These are phyloP conservation scores for Thera obeliscata DNA, from an alignment of 2,888 invertebrate genomes.

Conservation along the genomic window DNA sequence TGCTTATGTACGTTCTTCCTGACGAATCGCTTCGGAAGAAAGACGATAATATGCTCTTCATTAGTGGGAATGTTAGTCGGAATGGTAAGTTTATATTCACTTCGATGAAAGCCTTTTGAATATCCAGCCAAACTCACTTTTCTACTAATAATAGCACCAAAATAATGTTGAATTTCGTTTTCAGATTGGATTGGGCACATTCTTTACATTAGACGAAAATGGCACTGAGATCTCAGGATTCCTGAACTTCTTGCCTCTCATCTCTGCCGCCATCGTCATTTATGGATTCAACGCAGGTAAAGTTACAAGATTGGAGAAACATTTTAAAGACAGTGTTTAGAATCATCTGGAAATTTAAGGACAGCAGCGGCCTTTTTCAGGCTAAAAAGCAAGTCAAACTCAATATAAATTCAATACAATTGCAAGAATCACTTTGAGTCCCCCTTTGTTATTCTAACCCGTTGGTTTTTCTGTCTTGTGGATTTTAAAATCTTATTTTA, in stretches of 20 bases:
- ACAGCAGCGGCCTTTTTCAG: too few species aligned
- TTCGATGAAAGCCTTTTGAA: too few species aligned
- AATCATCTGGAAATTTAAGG: not conserved
- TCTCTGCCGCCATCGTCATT: not conserved
- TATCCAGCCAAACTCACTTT: not conserved
- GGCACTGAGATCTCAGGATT: not conserved
- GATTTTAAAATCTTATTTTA: too few species aligned
- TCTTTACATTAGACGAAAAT: constrained; percentile 9
- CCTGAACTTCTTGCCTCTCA: constrained; percentile 5
- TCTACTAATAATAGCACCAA: too few species aligned
- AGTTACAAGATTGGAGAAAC: not conserved
- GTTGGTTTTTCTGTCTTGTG: too few species aligned
- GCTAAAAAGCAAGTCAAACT: too few species aligned
- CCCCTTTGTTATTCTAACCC: too few species aligned
- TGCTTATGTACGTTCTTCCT: constrained; percentile 33
- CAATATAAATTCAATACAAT: too few species aligned
- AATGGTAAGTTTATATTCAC: constrained; percentile 1
- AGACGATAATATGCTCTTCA: constrained; percentile 1
- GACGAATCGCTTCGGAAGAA: constrained; percentile 5
- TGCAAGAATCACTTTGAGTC: too few species aligned
- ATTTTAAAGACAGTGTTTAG: not conserved
- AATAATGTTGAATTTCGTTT: not conserved
- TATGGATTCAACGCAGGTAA: constrained; percentile 8
- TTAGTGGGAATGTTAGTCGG: not conserved
- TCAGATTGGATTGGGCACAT: constrained; percentile 4